Conservation (phyloP, 1,140 invertebrate species). For the Macrosteles quadrilineatus region DNA sequence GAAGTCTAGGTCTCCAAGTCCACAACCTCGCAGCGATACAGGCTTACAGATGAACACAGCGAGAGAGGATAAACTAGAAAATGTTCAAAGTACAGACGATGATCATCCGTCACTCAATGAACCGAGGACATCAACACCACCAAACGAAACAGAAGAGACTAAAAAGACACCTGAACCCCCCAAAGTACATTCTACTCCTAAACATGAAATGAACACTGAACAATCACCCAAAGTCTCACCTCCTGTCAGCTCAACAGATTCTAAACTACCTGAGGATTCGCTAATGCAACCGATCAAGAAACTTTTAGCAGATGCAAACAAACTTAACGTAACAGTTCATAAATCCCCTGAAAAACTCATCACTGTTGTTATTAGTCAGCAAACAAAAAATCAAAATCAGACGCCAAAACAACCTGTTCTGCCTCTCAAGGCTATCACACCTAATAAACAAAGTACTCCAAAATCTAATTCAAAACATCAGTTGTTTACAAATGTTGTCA, state of each 20-base stretch:
- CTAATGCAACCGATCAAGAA: conserved; percentile 28
- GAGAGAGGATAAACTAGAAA: conserved; percentile 31
- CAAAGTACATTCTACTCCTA: conserved; percentile 30
- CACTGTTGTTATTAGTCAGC: conserved; percentile 31
- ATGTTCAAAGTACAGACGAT: conserved; percentile 15
- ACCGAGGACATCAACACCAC: conserved; percentile 32
- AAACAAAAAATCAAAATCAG: conserved; percentile 24
- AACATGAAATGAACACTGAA: conserved; percentile 17
- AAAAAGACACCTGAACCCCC: conserved; percentile 35
- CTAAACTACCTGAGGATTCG: conserved; percentile 18
- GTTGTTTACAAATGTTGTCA: conserved; percentile 7
- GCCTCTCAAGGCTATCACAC: conserved; percentile 14
- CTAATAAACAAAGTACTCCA: conserved; percentile 17
- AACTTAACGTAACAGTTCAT: conserved; percentile 29
- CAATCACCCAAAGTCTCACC: conserved; percentile 38
- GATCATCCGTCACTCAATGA: conserved; percentile 16
- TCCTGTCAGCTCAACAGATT: conserved; percentile 45
- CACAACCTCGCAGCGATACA: conserved; percentile 40
- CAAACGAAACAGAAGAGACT: conserved; percentile 30
- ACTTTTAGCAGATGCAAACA: conserved; percentile 19
- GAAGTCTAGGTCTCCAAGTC: conserved; percentile 67
- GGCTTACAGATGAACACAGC: background rate
- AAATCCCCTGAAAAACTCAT: conserved; percentile 32
- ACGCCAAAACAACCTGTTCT: conserved; percentile 21
- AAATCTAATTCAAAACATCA: conserved; percentile 20